phyloP scores from a whole-genome alignment of 2,888 invertebrate genomes.

The Stomorhina lunata region DNA sequence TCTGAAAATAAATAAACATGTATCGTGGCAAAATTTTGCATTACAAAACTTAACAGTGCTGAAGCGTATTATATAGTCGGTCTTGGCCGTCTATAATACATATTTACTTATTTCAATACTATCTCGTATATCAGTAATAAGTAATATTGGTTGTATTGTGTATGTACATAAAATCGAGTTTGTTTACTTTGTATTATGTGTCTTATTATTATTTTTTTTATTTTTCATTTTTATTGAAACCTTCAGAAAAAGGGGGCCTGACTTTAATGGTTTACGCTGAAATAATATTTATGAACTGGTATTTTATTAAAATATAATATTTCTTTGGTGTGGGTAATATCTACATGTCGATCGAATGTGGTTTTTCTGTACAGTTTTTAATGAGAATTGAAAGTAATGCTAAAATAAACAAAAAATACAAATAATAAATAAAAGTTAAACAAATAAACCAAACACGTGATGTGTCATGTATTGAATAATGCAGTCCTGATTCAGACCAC shows the following conservation, averaged over 20 bases:
- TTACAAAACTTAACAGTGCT: no score
- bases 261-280: not conserved
- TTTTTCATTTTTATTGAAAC: slow-evolving; percentile 28
- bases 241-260: slow-evolving; percentile 57
- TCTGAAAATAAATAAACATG: no score
- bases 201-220: slow-evolving; percentile 17
- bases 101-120: not conserved
- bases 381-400: not conserved
- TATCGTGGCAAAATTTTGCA: no score
- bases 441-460: not conserved
- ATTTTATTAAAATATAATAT: not conserved
- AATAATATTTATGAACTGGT: not conserved
- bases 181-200: slow-evolving; percentile 13
- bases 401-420: not conserved
- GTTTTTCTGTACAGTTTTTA: not conserved
- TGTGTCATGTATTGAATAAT: not conserved
- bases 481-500: slow-evolving; percentile 14
- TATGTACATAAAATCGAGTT: not conserved
- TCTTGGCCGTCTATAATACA: no score
- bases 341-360: not conserved
- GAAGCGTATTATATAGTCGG: no score
- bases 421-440: not conserved
- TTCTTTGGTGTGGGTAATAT: not conserved
- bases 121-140: not conserved
- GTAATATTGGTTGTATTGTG: not conserved